Evolutionary conservation across 2,797 vertebrate genomes (phyloP), one percentile per base, ranked within the genome.

Genomic region (Xiphorhynchus erythropygius): DNA sequence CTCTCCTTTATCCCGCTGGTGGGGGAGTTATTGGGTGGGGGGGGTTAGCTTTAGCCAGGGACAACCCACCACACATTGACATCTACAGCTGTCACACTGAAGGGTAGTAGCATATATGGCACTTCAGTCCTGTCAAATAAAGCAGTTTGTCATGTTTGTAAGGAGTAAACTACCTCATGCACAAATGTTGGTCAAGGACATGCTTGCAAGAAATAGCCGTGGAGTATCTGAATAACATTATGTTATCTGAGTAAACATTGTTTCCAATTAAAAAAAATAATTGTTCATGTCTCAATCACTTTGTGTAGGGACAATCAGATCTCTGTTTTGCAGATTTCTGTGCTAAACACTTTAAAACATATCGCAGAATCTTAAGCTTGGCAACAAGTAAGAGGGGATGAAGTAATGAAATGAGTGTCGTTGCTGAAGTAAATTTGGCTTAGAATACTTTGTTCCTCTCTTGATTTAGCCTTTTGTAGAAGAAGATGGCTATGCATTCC

Each of bases 1-100:
- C 42, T 91, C 37, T 84, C 33, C 30, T 73, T 32, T 6, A 10
- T 64, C 41, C 47, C 2, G 0, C 49, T 80, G 18, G 5, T 67
- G 25, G 8, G 24, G 18, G 28, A 39, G 17, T 28, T 44, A 41
- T 9, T 42, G 49, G 17, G 1, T 2, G 2, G 1, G 0, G 4
- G 14, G 12, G 6, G 18, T 69, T 85, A 67, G 22, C 52, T 77
- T 33, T 59, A 62, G 21, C 24, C 6, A 3, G 24, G 19, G 53
- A 60, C 59, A 90, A 2, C 21, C 17, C 30, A 33, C 33, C 46
- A 52, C 16, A 23, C 30, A 2, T 21, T 41, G 57, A 8, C n/a
- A 35, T 50, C 33, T 60, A 2, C 46, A 73, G 7, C 11, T 82
- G 46, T 60, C 23, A 49, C 5, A 0, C 0, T 3, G 8, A 78